Percentiles rank a stretch among this genome's conserved stretches.
phyloP scores from a whole-genome alignment of 2,797 vertebrate genomes.

The Pseudomugil gertrudae region DNA sequence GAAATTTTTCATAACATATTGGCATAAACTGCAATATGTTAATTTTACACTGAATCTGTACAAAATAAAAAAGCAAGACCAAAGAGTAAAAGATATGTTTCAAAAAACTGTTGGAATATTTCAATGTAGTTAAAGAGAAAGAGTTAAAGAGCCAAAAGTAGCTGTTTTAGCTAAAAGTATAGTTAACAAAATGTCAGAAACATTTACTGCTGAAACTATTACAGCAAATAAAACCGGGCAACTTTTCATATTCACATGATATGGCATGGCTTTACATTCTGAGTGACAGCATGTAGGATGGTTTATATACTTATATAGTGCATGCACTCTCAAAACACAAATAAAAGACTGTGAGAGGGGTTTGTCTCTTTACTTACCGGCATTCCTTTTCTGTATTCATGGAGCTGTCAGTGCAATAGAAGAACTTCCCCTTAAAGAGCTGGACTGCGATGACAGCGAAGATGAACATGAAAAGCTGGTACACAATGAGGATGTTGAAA shows the following conservation, averaged over 20 bases:
- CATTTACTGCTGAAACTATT: too few relatives aligned
- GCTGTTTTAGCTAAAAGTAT: too few relatives aligned
- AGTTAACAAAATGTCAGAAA: conserved; percentile 4
- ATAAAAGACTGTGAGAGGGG: conserved; percentile 6
- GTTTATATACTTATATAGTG: conserved; percentile 5
- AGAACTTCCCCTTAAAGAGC: conserved; percentile 98
- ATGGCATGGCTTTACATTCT: conserved; percentile 7
- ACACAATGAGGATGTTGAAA: conserved; percentile 99
- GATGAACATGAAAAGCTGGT: conserved; percentile 99
- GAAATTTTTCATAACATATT: background rate
- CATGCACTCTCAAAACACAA: conserved; percentile 11
- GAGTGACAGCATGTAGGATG: conserved; percentile 36
- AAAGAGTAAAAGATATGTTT: background rate
- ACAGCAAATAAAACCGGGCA: background rate
- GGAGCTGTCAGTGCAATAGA: conserved; percentile 96
- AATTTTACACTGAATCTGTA: background rate
- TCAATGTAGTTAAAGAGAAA: background rate
- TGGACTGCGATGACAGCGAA: conserved; percentile 98
- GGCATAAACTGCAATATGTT: background rate
- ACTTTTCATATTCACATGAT: conserved; percentile 7
- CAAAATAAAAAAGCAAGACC: background rate
- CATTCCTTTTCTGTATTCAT: conserved; percentile 97
- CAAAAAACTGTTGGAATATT: background rate
- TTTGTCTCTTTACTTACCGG: conserved; percentile 85
- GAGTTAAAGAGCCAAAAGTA: background rate